Evolutionary conservation across 2,113 vertebrate species (phyloP).

Genomic region (Pedionomus torquatus): DNA sequence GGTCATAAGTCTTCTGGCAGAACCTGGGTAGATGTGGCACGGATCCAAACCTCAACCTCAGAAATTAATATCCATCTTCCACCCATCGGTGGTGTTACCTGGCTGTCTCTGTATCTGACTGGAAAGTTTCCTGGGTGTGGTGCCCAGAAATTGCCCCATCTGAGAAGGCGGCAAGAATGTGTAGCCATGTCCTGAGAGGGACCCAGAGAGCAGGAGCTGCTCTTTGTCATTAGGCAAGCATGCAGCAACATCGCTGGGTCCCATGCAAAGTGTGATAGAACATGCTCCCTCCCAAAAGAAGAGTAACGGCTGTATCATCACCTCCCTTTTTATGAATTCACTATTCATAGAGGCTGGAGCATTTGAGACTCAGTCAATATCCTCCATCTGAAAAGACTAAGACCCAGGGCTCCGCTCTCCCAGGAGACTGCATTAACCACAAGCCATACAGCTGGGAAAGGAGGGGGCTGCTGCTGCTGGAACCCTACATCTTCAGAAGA

Average conservation of each 20-base stretch:
- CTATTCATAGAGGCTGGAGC: background rate
- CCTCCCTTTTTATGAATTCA: background rate
- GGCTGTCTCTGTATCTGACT: background rate
- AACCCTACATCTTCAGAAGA: background rate
- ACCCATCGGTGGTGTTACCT: rapidly evolving
- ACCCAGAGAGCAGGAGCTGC: background rate
- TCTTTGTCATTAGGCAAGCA: background rate
- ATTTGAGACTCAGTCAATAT: background rate
- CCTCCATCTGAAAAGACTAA: background rate
- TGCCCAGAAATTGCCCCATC: background rate
- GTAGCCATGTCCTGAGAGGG: background rate
- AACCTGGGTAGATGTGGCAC: background rate
- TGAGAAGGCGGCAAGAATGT: background rate
- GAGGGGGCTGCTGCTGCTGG: constrained; percentile 26
- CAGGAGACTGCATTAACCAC: background rate
- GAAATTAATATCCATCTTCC: background rate
- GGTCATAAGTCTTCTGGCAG: background rate
- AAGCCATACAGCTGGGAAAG: constrained; percentile 33
- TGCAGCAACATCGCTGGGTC: background rate
- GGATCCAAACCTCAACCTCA: background rate
- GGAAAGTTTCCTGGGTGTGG: background rate
- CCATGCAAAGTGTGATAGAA: rapidly evolving
- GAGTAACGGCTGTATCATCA: background rate
- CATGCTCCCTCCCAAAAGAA: background rate
- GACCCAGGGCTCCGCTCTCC: background rate